phyloP scores from a whole-genome alignment of 2,797 vertebrate genomes.

The Gastrophryne carolinensis region DNA sequence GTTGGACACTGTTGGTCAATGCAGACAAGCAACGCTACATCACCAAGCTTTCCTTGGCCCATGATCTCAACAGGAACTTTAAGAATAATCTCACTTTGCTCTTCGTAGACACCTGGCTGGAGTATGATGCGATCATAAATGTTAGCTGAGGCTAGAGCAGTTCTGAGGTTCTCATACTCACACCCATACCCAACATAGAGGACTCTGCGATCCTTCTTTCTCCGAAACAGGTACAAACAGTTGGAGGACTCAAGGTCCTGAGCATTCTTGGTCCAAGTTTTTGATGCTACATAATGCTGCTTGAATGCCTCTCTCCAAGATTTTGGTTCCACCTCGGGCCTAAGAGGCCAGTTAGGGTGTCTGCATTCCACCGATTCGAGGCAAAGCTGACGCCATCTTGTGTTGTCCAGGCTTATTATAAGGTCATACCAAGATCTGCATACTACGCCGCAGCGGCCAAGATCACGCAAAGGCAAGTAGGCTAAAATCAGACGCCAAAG shows the following conservation, averaged over 20 bases:
- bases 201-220: slow-evolving; percentile 74
- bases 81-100: slow-evolving; percentile 79
- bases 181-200: slow-evolving; percentile 75
- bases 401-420: slow-evolving; percentile 85
- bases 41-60: slow-evolving; percentile 77
- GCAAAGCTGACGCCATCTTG: slow-evolving; percentile 87
- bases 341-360: slow-evolving; percentile 88
- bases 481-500: slow-evolving; percentile 85
- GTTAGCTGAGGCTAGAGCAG: slow-evolving; percentile 72
- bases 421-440: slow-evolving; percentile 84
- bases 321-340: slow-evolving; percentile 73
- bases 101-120: slow-evolving; percentile 82
- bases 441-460: slow-evolving; percentile 86
- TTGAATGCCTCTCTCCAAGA: slow-evolving; percentile 86
- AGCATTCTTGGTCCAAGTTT: slow-evolving; percentile 80
- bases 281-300: slow-evolving; percentile 80
- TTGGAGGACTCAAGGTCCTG: slow-evolving; percentile 77
- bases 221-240: slow-evolving; percentile 81
- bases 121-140: slow-evolving; percentile 80
- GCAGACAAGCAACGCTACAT: slow-evolving; percentile 79
- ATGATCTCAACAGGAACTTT: slow-evolving; percentile 84
- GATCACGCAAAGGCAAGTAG: slow-evolving; percentile 80
- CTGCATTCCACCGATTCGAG: slow-evolving; percentile 78
- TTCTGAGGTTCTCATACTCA: slow-evolving; percentile 78
- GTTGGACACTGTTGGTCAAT: slow-evolving; percentile 87